A percentile compares a stretch with the other conserved stretches of the same genome.
These are phyloP conservation scores for Percopsis transmontana DNA, from an alignment of 2,113 vertebrate species.

Conservation along the genomic window DNA sequence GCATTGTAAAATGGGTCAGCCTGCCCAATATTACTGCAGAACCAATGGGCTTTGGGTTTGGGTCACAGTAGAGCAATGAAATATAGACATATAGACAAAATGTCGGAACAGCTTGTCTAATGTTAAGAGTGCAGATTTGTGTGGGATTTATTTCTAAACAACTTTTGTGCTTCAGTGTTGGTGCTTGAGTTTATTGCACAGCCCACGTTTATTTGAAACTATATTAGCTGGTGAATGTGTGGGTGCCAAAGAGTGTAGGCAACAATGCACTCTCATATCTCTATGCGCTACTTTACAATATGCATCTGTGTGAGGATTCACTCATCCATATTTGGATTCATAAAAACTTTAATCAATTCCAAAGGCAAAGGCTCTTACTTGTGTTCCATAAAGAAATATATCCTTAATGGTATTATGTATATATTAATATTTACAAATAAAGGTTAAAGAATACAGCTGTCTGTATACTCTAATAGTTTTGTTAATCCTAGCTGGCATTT, in stretches of 20 bases:
- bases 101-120: slow-evolving; percentile 16
- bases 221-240: not conserved
- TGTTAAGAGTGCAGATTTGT: not conserved
- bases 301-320: too few relatives aligned
- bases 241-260: not conserved
- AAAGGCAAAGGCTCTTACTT: not conserved
- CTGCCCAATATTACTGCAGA: not conserved
- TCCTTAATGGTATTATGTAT: too few relatives aligned
- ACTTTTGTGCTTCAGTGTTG: slow-evolving; percentile 14
- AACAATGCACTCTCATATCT: not conserved
- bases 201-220: not conserved
- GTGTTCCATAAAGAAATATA: not conserved
- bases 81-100: slow-evolving; percentile 9
- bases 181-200: not conserved
- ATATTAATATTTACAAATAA: too few relatives aligned
- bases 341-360: too few relatives aligned
- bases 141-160: not conserved
- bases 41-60: slow-evolving; percentile 7
- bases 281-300: not conserved
- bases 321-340: too few relatives aligned
- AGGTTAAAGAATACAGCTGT: not conserved
- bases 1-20: slow-evolving; percentile 4
- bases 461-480: not conserved
- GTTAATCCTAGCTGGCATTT: not conserved
- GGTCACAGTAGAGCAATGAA: slow-evolving; percentile 9